Evolutionary conservation across 2,888 invertebrate genomes (phyloP), one percentile per base, ranked within the genome.

Genomic region (Drosophila affinis): DNA sequence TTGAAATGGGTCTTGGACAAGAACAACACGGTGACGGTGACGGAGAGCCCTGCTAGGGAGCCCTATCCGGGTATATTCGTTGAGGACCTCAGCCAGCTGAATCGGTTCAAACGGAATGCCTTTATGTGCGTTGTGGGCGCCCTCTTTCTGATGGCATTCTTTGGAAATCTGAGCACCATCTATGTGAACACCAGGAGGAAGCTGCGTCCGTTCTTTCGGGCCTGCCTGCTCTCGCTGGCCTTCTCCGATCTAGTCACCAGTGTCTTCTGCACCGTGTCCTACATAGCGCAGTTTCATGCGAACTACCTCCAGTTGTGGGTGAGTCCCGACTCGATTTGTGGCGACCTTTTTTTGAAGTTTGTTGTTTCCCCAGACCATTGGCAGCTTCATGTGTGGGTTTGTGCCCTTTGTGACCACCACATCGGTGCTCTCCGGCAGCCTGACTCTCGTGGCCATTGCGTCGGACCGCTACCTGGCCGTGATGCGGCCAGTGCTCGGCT

Each of bases 381-480:
- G 94, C 1, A 74, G 87, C 17, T 85, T 93, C 47, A 84, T 93
- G 91, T 94, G 94, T 75, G 88, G 90, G 21, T 88, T 93, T 39
- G 90, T 93, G 56, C 94, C 94, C 3, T 93, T 93, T 77, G 77
- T 92, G 1, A 93, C 94, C 77, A 92, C 93, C 1, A 90, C 92
- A 0, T 93, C 93, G 3, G 91, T 94, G 45, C 80, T 94, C 44
- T 93, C 92, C 2, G 93, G 93, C 77, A 94, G 94, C 14, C 85
- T 93, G 56, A 93, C 93, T 1, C 88, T 94, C 18, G 92, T 94
- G 12, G 92, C 92, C 17, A 93, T 94, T 21, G 94, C 94, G 3
- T 72, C 94, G 57, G 94, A 94, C 81, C 92, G 94, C 56, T 94
- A 94, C 75, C 90, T 92, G 86, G 93, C 93, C 47, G 92, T 93